phyloP scores from a whole-genome alignment of 2,888 invertebrate species.

The Erebia palarica region DNA sequence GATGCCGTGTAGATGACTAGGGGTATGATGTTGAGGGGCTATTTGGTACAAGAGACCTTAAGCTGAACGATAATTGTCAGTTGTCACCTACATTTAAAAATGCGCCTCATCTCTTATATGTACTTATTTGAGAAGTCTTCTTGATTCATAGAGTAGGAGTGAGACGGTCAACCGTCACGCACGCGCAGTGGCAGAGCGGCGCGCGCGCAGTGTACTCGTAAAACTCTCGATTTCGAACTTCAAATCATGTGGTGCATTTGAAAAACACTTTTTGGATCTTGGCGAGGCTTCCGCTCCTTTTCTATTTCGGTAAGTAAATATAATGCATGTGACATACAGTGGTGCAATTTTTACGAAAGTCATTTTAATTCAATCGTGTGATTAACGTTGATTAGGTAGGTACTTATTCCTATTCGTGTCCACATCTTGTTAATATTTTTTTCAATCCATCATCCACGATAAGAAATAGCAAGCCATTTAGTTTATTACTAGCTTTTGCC shows the following conservation, averaged over 20 bases:
- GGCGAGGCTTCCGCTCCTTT: conserved; percentile 13
- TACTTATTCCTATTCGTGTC: conserved; percentile 6
- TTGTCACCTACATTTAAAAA: conserved; percentile 5
- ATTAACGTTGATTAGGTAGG: conserved; percentile 33
- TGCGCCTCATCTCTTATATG: conserved; percentile 9
- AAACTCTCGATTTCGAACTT: conserved; percentile 54
- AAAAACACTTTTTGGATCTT: conserved; percentile 31
- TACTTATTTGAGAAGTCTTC: conserved; percentile 16
- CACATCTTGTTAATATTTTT: background rate
- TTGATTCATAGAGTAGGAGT: conserved; percentile 43
- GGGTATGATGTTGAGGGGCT: too few relatives aligned
- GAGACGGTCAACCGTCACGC: conserved; percentile 34
- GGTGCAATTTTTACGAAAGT: conserved; percentile 26
- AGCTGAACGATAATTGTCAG: background rate
- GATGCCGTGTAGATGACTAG: too few relatives aligned
- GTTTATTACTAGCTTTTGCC: background rate
- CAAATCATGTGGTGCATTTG: conserved; percentile 40
- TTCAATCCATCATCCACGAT: background rate
- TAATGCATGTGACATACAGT: background rate
- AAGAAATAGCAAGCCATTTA: background rate
- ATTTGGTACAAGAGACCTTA: background rate
- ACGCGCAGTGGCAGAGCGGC: conserved; percentile 58
- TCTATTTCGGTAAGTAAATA: conserved; percentile 29
- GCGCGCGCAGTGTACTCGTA: conserved; percentile 58
- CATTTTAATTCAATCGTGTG: conserved; percentile 26